Evolutionary conservation across 2,113 vertebrate genomes (phyloP).

Genomic region (Panthera leo): DNA sequence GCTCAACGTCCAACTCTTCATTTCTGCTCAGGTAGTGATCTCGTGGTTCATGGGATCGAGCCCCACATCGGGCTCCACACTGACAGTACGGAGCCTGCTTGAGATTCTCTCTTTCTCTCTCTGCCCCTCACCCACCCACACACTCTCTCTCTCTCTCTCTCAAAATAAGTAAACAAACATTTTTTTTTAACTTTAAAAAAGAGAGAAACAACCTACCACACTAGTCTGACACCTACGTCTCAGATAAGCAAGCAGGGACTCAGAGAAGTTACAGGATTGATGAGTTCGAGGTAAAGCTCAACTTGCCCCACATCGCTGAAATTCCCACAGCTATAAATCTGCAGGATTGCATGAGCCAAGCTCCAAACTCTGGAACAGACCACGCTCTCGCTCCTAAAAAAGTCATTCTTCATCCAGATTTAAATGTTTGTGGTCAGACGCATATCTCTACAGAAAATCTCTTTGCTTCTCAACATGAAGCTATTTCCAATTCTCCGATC

Average conservation of each 20-base stretch:
- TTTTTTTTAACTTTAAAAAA: too few species aligned
- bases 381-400: neutral
- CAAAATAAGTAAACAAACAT: too few species aligned
- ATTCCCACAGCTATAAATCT: neutral
- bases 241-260: neutral
- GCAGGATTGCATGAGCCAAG: neutral
- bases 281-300: neutral
- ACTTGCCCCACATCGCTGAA: neutral
- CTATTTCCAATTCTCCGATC: conserved; percentile 63
- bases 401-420: neutral
- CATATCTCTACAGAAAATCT: conserved; percentile 16
- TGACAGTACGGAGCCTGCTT: too few species aligned
- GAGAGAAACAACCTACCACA: neutral
- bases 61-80: too few species aligned
- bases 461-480: conserved; percentile 60
- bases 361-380: neutral
- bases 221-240: neutral
- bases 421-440: conserved; percentile 58
- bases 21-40: too few species aligned
- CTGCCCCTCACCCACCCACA: too few species aligned
- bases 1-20: rapidly evolving
- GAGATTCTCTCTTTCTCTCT: too few species aligned
- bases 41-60: too few species aligned
- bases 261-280: neutral
- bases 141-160: too few species aligned